Evolutionary conservation across 1,140 invertebrate species (phyloP), one percentile per base, ranked within the genome.

Genomic region (Andricus grossulariae): DNA sequence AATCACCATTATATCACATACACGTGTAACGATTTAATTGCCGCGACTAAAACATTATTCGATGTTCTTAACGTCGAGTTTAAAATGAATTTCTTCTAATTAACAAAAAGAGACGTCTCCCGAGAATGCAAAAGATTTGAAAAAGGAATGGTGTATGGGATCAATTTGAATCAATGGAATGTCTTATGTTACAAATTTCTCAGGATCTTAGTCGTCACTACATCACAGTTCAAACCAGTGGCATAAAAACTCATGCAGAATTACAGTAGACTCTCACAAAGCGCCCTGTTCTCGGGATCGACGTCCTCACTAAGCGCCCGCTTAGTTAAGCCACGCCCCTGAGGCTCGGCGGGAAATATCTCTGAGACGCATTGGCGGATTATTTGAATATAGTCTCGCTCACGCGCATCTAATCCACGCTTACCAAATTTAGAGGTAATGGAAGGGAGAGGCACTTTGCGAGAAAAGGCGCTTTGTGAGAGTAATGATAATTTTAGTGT

Each of bases 1-100:
- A 77, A 73, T 73, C 57, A 80, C 57, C 76, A 75, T 80, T 77
- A 75, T 80, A 80, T 80, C 74, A 78, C 80, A 78, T 78, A 49
- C n/a, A 50, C 32, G 16, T 71, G 51, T 50, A 3, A 72, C 73
- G 18, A 70, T 70, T 76, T 66, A 66, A 15, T 66, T 66, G 57
- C 25, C 57, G 32, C 57, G 13, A 16, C 12, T 19, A 54, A 54
- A 39, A 16, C 25, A 66, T 39, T 25, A 15, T 16, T 66, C 57
- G 32, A 66, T 32, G 32, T 66, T 66, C n/a, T 66, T 66, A 66
- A 66, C 25, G 60, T 39, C 25, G 32, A 66, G 39, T n/a, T 18
- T 32, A 66, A 45, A 66, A 66, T 16, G n/a, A 66, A 66, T 66
- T 8, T 66, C 15, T 66, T 16, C 25, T 66, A 66, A 66, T 12